phyloP scores from a whole-genome alignment of 2,113 vertebrate species.

The Cichladusa arquata region DNA sequence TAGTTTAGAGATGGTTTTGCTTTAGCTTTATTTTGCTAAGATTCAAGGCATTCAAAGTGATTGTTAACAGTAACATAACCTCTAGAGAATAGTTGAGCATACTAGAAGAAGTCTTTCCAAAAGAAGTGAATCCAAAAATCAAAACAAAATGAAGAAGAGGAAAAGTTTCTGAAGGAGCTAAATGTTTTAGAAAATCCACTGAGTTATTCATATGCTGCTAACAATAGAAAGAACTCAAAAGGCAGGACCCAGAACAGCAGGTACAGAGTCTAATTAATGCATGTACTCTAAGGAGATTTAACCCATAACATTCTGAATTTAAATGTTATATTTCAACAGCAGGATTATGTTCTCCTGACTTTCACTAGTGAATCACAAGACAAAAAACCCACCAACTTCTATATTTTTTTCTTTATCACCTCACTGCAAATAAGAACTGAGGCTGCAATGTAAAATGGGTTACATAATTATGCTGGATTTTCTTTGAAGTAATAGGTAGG shows the following conservation, averaged over 20 bases:
- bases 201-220: constrained; percentile 23
- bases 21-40: background rate
- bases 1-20: background rate
- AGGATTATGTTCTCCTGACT: background rate
- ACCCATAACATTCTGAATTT: background rate
- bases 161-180: background rate
- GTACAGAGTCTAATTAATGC: constrained; percentile 33
- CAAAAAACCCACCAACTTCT: rapidly evolving
- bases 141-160: background rate
- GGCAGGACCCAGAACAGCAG: constrained; percentile 27
- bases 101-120: background rate
- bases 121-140: background rate
- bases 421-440: background rate
- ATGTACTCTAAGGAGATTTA: background rate
- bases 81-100: background rate
- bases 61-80: background rate
- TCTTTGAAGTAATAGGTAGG: background rate
- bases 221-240: constrained; percentile 45
- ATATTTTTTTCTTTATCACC: background rate
- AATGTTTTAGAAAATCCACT: constrained; percentile 28
- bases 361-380: background rate
- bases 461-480: background rate
- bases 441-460: background rate
- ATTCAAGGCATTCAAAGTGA: background rate
- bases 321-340: background rate